These are phyloP conservation scores for Lutraria rhynchaena DNA, from an alignment of 1,140 invertebrate genomes.

Conservation along the genomic window DNA sequence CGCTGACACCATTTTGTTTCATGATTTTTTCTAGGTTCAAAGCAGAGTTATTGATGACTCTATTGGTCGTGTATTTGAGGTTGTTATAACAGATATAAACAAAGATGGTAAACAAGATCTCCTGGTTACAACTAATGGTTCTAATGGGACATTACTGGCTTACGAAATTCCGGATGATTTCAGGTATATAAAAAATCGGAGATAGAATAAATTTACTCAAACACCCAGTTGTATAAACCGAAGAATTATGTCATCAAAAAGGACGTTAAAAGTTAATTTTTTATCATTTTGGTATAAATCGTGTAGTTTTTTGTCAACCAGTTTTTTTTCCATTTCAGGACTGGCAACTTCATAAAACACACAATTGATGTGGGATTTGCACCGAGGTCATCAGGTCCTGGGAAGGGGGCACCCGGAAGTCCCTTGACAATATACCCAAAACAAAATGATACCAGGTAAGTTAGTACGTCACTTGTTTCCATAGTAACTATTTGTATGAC, in stretches of 20 bases:
- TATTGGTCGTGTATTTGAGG: conserved; percentile 79
- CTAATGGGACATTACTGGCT: conserved; percentile 75
- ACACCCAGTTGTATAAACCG: no score
- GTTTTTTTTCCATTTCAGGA: conserved; percentile 38
- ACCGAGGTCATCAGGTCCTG: conserved; percentile 17
- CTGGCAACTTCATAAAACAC: conserved; percentile 39
- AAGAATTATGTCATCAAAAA: no score
- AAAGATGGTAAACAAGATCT: conserved; percentile 78
- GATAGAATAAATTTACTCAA: no score
- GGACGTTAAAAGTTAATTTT: no score
- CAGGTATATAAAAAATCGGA: no score
- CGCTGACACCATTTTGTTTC: background rate
- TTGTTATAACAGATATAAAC: conserved; percentile 80
- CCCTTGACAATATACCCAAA: conserved; percentile 4
- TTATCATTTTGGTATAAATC: no score
- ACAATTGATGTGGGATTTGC: conserved; percentile 39
- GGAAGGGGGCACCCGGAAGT: conserved; percentile 49
- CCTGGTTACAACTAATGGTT: conserved; percentile 70
- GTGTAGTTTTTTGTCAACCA: no score
- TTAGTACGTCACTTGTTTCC: no score
- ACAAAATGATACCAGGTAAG: conserved; percentile 12
- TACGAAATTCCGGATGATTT: conserved; percentile 81
- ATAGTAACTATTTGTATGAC: no score
- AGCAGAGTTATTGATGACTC: conserved; percentile 76
- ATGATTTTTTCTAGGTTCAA: conserved; percentile 65